Evolutionary conservation across 2,888 invertebrate species (phyloP).

Genomic region (Vanessa cardui): DNA sequence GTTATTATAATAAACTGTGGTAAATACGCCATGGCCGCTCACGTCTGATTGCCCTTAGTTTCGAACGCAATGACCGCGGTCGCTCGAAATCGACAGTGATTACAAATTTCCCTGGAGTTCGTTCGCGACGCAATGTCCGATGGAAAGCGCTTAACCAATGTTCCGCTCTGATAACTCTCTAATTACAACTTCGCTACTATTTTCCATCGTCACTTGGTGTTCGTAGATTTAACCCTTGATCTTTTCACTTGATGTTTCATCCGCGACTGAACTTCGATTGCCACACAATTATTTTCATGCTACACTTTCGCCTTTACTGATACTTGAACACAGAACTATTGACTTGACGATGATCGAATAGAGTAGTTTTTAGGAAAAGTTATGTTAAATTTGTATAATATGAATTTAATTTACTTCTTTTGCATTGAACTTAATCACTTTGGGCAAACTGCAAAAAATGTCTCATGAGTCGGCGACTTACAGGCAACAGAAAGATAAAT

Average conservation of each 20-base stretch:
- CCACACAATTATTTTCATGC: slow-evolving; percentile 62
- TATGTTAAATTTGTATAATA: too few relatives aligned
- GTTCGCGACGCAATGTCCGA: slow-evolving; percentile 79
- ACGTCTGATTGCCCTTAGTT: slow-evolving; percentile 61
- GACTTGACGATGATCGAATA: too few relatives aligned
- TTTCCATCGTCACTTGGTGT: slow-evolving; percentile 76
- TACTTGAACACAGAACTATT: too few relatives aligned
- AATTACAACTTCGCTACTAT: slow-evolving; percentile 73
- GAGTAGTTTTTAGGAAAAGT: too few relatives aligned
- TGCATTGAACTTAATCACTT: too few relatives aligned
- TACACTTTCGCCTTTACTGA: slow-evolving; percentile 70
- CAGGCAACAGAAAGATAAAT: background rate
- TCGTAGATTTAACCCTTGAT: slow-evolving; percentile 72
- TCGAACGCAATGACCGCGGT: slow-evolving; percentile 66
- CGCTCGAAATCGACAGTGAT: slow-evolving; percentile 82
- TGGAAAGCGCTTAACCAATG: slow-evolving; percentile 83
- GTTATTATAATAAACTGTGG: slow-evolving; percentile 55
- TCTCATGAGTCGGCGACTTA: background rate
- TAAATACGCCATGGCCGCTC: slow-evolving; percentile 43
- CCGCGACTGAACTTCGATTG: slow-evolving; percentile 56
- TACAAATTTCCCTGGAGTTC: slow-evolving; percentile 80
- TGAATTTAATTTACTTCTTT: too few relatives aligned
- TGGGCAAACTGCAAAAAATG: slow-evolving; percentile 51
- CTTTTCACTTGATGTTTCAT: slow-evolving; percentile 74
- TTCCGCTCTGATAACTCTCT: slow-evolving; percentile 81